Evolutionary conservation across 2,888 invertebrate species (phyloP).

Genomic region (Volucella zonaria): DNA sequence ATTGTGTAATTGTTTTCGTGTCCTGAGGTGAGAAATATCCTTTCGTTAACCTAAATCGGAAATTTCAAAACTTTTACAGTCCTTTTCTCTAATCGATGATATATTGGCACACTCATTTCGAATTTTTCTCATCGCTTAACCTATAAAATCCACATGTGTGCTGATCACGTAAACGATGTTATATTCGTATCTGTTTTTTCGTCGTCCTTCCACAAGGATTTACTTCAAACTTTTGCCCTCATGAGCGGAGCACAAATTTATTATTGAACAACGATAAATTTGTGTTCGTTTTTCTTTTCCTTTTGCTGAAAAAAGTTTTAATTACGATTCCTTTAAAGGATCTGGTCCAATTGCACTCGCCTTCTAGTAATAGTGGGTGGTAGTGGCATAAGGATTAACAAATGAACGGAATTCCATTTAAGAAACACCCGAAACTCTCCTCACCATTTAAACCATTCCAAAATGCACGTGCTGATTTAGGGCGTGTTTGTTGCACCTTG

Average conservation of each 20-base stretch:
- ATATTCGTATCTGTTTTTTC: conserved; percentile 2
- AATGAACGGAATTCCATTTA: conserved; percentile 18
- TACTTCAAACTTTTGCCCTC: conserved; percentile 54
- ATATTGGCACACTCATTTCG: conserved; percentile 19
- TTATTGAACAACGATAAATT: conserved; percentile 69
- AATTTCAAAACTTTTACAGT: conserved; percentile 36
- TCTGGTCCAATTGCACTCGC: background rate
- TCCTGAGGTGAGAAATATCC: conserved; percentile 21
- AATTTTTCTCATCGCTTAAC: conserved; percentile 1
- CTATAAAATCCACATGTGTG: conserved; percentile 24
- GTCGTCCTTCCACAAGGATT: conserved; percentile 45
- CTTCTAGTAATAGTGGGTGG: background rate
- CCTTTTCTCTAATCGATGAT: background rate
- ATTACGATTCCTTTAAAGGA: conserved; percentile 56
- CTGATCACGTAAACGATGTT: conserved; percentile 59
- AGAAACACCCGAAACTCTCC: background rate
- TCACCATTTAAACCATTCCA: background rate
- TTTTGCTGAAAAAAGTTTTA: conserved; percentile 54
- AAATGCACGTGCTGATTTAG: conserved; percentile 48
- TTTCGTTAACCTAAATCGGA: conserved; percentile 19
- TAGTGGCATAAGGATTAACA: background rate
- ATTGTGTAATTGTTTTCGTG: conserved; percentile 14
- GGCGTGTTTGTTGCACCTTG: conserved; percentile 65
- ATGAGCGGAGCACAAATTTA: conserved; percentile 49
- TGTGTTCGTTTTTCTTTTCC: conserved; percentile 5